Conservation (phyloP, 1,140 invertebrate species). For the Zaprionus ornatus region DNA sequence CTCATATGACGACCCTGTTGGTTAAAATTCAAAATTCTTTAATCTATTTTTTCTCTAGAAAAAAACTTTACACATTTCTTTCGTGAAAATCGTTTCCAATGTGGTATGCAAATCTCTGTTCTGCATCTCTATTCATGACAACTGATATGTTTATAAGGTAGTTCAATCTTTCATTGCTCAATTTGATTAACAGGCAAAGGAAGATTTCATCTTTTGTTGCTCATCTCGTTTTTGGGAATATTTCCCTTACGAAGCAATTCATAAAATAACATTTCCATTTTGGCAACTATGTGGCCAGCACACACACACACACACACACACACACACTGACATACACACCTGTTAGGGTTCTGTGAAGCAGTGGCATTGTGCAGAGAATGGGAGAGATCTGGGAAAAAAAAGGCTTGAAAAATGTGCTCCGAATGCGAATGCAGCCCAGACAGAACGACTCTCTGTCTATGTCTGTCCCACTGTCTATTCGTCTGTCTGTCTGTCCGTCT, state of each 20-base stretch:
- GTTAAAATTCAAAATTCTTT: no score
- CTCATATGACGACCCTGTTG: no score
- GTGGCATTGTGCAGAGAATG: constrained; percentile 24
- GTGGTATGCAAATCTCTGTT: no score
- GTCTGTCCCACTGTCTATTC: neutral
- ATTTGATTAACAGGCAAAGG: constrained; percentile 54
- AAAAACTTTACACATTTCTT: no score
- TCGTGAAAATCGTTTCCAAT: no score
- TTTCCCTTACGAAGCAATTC: constrained; percentile 4
- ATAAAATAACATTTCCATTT: constrained; percentile 62
- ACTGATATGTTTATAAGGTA: neutral
- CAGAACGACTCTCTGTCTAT: constrained; percentile 35
- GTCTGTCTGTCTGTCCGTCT: neutral
- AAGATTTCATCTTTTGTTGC: neutral
- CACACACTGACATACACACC: constrained; percentile 46
- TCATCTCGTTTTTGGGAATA: neutral
- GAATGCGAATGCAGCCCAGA: constrained; percentile 41
- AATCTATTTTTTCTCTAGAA: no score
- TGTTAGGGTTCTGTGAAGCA: constrained; percentile 43
- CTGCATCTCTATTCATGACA: neutral
- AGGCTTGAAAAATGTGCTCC: constrained; percentile 46
- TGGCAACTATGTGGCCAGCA: constrained; percentile 34
- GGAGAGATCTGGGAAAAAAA: constrained; percentile 29
- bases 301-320: neutral
- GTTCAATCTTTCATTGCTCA: neutral